Evolutionary conservation across 2,797 vertebrate species (phyloP).

Genomic region (Enteromius unitaeniatus): DNA sequence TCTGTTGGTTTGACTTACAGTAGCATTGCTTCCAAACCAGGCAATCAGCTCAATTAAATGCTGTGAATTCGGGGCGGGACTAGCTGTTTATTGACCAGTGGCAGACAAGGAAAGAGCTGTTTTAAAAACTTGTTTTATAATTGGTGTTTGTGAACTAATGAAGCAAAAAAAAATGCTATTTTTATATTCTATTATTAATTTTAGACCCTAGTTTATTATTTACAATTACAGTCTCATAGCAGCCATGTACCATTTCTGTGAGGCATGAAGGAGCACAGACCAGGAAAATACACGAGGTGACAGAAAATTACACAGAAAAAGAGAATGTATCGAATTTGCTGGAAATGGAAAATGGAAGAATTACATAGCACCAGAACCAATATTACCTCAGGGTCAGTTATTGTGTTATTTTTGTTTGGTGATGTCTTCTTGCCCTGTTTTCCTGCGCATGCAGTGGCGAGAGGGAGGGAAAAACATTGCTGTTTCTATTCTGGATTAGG

Average conservation of each 20-base stretch:
- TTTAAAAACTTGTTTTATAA: not conserved
- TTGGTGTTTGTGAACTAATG: not conserved
- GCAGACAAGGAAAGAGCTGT: not conserved
- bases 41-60: not conserved
- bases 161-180: not conserved
- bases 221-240: not conserved
- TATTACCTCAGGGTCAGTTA: conserved; percentile 26
- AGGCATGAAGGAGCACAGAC: not conserved
- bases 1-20: not conserved
- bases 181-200: not conserved
- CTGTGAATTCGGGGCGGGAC: not conserved
- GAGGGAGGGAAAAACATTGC: conserved; percentile 15
- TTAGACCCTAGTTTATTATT: not conserved
- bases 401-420: conserved; percentile 32
- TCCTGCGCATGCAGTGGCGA: not conserved
- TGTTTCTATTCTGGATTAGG: conserved; percentile 27
- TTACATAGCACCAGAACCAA: not conserved
- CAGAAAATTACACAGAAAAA: conserved; percentile 33
- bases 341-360: conserved; percentile 21
- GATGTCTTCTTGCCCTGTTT: conserved; percentile 29
- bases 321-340: not conserved
- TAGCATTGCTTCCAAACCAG: not conserved
- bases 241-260: not conserved
- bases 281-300: conserved; percentile 1
- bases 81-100: not conserved